Percentiles rank a stretch among this genome's conserved stretches.
Conservation (phyloP, 2,113 vertebrate genomes). For the Larimichthys crocea region DNA sequence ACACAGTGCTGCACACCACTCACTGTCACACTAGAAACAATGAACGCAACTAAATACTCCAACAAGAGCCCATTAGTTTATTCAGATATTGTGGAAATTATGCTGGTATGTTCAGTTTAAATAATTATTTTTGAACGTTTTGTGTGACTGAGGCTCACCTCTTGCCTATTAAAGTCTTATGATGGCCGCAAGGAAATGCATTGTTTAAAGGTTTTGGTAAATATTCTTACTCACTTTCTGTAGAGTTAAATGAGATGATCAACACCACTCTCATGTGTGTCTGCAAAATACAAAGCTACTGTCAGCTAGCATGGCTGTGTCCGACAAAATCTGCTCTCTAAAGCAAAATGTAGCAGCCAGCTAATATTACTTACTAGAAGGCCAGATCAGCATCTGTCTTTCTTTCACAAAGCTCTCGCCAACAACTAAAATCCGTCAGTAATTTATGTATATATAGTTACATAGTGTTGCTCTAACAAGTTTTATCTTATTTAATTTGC, state of each 20-base stretch:
- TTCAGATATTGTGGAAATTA: too few species aligned
- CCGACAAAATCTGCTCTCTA: neutral
- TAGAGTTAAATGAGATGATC: neutral
- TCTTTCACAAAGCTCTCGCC: too few species aligned
- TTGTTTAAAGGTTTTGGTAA: neutral
- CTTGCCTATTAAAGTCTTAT: neutral
- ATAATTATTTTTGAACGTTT: neutral
- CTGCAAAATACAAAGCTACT: neutral
- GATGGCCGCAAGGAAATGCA: neutral
- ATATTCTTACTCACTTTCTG: neutral
- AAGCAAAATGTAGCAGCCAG: too few species aligned
- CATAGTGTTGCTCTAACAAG: neutral
- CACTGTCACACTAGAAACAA: slow-evolving; percentile 6
- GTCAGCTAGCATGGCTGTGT: neutral
- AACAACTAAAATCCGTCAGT: too few species aligned
- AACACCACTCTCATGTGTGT: neutral
- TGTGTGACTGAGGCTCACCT: neutral
- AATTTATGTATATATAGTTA: too few species aligned
- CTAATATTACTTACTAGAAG: too few species aligned
- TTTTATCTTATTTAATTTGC: neutral
- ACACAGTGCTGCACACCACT: slow-evolving; percentile 15
- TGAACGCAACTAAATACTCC: neutral
- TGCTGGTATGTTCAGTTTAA: neutral
- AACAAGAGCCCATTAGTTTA: neutral
- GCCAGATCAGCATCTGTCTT: too few species aligned